Conservation (phyloP, 2,797 vertebrate genomes). For the Geotrypetes seraphini region DNA sequence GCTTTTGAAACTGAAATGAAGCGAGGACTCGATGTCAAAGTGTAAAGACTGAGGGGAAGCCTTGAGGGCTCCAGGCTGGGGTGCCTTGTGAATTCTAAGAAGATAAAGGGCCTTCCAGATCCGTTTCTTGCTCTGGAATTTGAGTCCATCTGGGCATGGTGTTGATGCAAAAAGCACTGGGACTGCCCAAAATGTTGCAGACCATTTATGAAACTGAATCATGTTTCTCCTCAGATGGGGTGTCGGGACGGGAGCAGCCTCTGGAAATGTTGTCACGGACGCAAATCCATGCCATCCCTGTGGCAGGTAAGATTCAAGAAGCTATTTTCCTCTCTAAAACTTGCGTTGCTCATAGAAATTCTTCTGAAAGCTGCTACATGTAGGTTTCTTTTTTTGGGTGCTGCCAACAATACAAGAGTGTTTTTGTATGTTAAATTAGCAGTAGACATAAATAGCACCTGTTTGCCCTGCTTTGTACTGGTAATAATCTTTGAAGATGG, state of each 20-base stretch:
- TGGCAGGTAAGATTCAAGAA: constrained; percentile 77
- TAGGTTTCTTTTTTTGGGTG: too few species aligned
- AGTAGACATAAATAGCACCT: too few species aligned
- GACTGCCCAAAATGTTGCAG: constrained; percentile 83
- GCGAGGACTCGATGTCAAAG: background rate
- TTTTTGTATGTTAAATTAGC: too few species aligned
- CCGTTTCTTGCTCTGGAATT: background rate
- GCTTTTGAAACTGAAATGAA: background rate
- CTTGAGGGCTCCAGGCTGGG: background rate
- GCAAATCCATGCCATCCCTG: constrained; percentile 59
- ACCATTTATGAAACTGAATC: constrained; percentile 90
- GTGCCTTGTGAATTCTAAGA: background rate
- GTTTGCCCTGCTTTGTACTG: too few species aligned
- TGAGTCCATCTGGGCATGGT: constrained; percentile 67
- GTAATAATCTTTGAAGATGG: too few species aligned
- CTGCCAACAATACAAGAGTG: too few species aligned
- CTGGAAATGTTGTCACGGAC: constrained; percentile 73
- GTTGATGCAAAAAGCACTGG: constrained; percentile 75
- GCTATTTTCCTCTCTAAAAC: too few species aligned
- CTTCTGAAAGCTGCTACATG: too few species aligned
- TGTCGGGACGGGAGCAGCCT: constrained; percentile 60
- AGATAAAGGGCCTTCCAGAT: background rate
- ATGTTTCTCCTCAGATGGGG: constrained; percentile 77
- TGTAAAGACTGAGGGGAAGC: background rate
- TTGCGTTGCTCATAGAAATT: too few species aligned